Evolutionary conservation across 1,140 invertebrate genomes (phyloP), one percentile per base, ranked within the genome.

Genomic region (Phymastichus coffea): DNA sequence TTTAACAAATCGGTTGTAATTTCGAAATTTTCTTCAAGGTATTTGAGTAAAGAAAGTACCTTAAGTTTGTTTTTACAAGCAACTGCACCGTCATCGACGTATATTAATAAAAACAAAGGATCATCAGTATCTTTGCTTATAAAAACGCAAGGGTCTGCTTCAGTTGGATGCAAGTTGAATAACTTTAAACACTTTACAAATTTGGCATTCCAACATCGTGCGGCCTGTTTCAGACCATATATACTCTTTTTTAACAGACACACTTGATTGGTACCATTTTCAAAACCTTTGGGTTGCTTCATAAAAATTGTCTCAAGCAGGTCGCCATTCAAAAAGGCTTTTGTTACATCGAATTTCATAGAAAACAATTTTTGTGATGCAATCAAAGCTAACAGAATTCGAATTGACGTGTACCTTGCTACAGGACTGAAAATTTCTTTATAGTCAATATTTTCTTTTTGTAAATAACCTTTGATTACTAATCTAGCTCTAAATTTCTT

Each of bases 171-270:
- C 8, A 71, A 44, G 46, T 66, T 47, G 15, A 53, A 52, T 40
- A n/a, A 20, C 8, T 59, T 33, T 51, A 59, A 33, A 10, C 19
- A 55, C 19, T 25, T 64, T 44, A n/a, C 61, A 38, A 33, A 64
- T 51, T 19, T 65, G 66, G 17, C 8, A n/a, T 76, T 75, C 71
- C 73, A 76, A 52, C 73, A 74, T 17, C 71, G 43, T 3, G 70
- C 66, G 33, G 79, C 61, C 57, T 80, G 75, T 53, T 78, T 77
- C n/a, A 80, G 55, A 1, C 77, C 76, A 64, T 78, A 78, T 3
- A 80, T 19, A 17, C 67, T 69, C 62, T 73, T 78, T 22, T 44
- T 65, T 62, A 79, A 61, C 52, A 69, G 69, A 68, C 76, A 80
- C 57, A 66, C 65, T 40, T 37, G 56, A n/a, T 63, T 56, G 2